Conservation (phyloP, 2,113 vertebrate genomes). For the Crotalus tigris region DNA sequence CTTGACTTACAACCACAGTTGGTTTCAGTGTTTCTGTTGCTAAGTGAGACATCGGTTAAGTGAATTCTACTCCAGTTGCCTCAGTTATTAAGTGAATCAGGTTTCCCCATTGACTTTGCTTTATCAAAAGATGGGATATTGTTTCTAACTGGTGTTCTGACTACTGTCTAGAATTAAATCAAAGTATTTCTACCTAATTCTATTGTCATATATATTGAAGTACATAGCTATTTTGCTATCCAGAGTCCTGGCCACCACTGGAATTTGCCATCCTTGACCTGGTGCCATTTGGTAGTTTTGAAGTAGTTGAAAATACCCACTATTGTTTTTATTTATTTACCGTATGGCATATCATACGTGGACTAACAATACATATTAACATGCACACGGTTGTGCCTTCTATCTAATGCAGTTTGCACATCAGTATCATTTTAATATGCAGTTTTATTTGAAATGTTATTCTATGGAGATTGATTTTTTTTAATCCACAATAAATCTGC, state of each 20-base stretch:
- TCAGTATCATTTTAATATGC: neutral
- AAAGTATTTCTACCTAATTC: neutral
- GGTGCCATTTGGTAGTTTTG: neutral
- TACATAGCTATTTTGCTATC: neutral
- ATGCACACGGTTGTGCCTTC: neutral
- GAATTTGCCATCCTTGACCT: neutral
- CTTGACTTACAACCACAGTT: neutral
- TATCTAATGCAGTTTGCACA: neutral
- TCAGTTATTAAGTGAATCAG: neutral
- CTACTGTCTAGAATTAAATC: neutral
- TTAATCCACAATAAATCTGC: neutral
- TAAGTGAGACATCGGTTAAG: neutral
- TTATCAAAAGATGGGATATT: neutral
- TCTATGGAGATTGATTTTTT: neutral
- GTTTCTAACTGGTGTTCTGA: neutral
- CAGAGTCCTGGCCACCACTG: neutral
- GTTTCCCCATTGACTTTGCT: too few species aligned
- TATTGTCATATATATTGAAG: neutral
- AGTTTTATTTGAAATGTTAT: neutral
- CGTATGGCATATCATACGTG: too few species aligned
- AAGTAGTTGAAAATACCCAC: neutral
- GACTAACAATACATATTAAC: neutral
- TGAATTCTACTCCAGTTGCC: neutral
- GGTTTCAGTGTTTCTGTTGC: neutral
- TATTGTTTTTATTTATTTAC: neutral